Evolutionary conservation across 2,888 invertebrate species (phyloP).

Genomic region (Panopea generosa): DNA sequence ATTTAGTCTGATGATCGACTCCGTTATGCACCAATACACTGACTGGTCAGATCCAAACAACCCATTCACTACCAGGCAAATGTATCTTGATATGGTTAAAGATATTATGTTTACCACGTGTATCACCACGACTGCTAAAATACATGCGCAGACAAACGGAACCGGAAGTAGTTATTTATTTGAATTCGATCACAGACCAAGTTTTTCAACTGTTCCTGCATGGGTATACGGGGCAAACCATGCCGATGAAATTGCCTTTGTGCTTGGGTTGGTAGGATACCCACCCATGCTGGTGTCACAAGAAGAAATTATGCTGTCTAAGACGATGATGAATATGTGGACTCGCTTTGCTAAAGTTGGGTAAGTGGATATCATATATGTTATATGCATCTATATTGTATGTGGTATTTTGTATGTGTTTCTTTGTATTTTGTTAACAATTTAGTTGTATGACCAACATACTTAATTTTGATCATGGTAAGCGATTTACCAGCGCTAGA

Average conservation of each 20-base stretch:
- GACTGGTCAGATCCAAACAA: conserved; percentile 6
- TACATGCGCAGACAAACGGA: not conserved
- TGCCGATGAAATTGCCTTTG: conserved; percentile 28
- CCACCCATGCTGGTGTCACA: too few species aligned
- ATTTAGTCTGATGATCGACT: not conserved
- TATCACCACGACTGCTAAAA: not conserved
- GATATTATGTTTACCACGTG: conserved; percentile 18
- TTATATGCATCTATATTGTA: too few species aligned
- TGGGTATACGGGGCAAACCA: conserved; percentile 26
- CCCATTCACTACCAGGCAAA: not conserved
- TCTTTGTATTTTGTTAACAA: too few species aligned
- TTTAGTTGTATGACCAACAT: too few species aligned
- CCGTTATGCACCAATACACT: conserved; percentile 18
- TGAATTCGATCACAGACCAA: conserved; percentile 28
- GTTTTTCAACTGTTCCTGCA: conserved; percentile 6
- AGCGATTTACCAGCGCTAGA: too few species aligned
- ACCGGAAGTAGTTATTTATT: conserved; percentile 16
- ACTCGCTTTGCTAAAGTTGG: too few species aligned
- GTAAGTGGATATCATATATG: too few species aligned
- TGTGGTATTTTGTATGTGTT: too few species aligned
- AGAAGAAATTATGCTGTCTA: too few species aligned
- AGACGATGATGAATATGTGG: too few species aligned
- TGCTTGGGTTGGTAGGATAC: conserved; percentile 29
- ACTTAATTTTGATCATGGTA: too few species aligned
- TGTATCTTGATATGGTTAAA: conserved; percentile 2